Conservation (phyloP, 2,888 invertebrate genomes). For the Harmothoe impar region DNA sequence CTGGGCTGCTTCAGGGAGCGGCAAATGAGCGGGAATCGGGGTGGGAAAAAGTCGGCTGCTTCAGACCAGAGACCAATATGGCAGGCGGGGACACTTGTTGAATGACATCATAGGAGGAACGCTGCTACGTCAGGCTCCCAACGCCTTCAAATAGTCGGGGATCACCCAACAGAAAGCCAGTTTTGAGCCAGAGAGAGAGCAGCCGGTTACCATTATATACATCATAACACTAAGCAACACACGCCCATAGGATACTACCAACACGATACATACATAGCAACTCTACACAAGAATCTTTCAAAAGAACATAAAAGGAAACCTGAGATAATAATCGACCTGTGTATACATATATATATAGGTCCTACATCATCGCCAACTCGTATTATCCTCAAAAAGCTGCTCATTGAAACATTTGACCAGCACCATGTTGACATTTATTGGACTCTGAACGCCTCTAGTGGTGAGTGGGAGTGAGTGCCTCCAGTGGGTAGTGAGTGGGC, state of each 20-base stretch:
- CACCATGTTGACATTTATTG: no score
- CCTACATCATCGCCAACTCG: no score
- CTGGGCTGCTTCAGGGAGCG: not conserved
- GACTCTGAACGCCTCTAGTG: no score
- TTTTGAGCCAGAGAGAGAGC: not conserved
- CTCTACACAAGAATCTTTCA: not conserved
- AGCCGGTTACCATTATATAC: not conserved
- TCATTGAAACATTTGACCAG: no score
- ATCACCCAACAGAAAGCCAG: not conserved
- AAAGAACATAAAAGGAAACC: not conserved
- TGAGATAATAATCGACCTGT: not conserved
- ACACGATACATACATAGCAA: not conserved
- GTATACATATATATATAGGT: not conserved
- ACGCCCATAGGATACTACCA: not conserved
- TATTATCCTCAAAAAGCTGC: no score
- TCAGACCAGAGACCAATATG: constrained; percentile 7
- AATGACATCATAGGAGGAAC: constrained; percentile 7
- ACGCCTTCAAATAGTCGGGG: not conserved
- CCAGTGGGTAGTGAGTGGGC: no score
- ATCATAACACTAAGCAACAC: not conserved
- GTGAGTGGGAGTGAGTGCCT: no score
- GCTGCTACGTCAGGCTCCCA: not conserved
- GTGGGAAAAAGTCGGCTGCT: not conserved
- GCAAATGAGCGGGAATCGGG: not conserved
- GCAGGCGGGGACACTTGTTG: not conserved